phyloP scores from a whole-genome alignment of 2,888 invertebrate species.

The Meteorus colon region DNA sequence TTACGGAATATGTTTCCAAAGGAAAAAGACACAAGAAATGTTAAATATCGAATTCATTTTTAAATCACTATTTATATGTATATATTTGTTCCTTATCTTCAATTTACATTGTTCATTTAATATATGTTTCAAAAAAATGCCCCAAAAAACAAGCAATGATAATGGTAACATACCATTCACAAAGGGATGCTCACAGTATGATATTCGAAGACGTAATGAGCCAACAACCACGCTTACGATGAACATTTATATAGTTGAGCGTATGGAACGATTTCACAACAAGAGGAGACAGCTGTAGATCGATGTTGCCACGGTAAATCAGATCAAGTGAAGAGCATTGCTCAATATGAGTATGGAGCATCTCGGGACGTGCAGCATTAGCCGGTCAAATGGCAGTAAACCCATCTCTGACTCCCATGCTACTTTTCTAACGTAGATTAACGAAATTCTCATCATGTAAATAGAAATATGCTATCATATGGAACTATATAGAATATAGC shows the following conservation, averaged over 20 bases:
- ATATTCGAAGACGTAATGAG: constrained; percentile 32
- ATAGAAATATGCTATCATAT: not conserved
- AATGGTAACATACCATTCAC: not conserved
- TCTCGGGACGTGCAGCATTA: constrained; percentile 18
- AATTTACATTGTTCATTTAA: no score
- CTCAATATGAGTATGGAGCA: constrained; percentile 55
- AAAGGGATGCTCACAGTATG: constrained; percentile 14
- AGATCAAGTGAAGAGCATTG: constrained; percentile 70
- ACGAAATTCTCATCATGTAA: constrained; percentile 34
- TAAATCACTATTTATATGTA: no score
- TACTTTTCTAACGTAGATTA: constrained; percentile 42
- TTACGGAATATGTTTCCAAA: no score
- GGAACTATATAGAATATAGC: not conserved
- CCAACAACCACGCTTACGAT: constrained; percentile 36
- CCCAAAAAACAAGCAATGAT: no score
- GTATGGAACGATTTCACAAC: constrained; percentile 31
- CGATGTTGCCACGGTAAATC: constrained; percentile 70
- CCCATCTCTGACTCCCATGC: constrained; percentile 32
- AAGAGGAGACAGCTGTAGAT: constrained; percentile 64
- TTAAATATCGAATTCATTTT: no score
- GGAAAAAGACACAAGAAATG: no score
- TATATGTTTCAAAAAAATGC: no score
- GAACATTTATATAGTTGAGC: constrained; percentile 40
- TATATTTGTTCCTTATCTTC: no score
- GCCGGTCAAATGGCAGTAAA: constrained; percentile 28